Conservation (phyloP, 1,140 invertebrate genomes). For the Ladona fulva region DNA sequence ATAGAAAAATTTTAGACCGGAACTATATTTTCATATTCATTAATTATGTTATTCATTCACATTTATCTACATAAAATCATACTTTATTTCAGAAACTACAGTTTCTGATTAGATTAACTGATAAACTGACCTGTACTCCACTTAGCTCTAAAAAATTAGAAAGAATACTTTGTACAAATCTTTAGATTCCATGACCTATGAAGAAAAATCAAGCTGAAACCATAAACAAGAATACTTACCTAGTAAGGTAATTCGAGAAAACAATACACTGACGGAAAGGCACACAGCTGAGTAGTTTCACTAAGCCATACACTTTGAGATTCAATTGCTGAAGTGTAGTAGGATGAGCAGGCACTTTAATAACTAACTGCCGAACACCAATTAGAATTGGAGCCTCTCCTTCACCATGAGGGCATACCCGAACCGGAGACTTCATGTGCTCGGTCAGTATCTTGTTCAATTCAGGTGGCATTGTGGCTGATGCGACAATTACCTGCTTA, state of each 20-base stretch:
- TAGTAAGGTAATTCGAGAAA: slow-evolving; percentile 79
- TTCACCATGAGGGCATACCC: slow-evolving; percentile 51
- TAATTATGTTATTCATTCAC: too few relatives aligned
- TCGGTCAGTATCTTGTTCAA: slow-evolving; percentile 59
- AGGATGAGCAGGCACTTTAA: slow-evolving; percentile 44
- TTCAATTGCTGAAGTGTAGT: slow-evolving; percentile 52
- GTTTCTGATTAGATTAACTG: too few relatives aligned
- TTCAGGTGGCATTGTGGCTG: slow-evolving; percentile 84
- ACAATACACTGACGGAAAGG: slow-evolving; percentile 83
- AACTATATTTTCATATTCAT: too few relatives aligned
- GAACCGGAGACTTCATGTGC: slow-evolving; percentile 74
- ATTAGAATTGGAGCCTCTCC: slow-evolving; percentile 49
- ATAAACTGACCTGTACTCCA: too few relatives aligned
- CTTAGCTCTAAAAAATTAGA: too few relatives aligned
- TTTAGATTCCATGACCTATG: too few relatives aligned
- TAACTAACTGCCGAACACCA: slow-evolving; percentile 68
- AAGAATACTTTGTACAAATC: too few relatives aligned
- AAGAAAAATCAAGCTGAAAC: too few relatives aligned
- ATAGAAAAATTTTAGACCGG: too few relatives aligned
- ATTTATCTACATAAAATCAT: too few relatives aligned
- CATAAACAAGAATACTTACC: slow-evolving; percentile 38
- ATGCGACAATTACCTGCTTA: slow-evolving; percentile 85
- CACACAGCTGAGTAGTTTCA: slow-evolving; percentile 57
- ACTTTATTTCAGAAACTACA: too few relatives aligned
- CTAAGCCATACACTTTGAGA: slow-evolving; percentile 59